Base-by-base conservation (phyloP, 2,113 vertebrate genomes). In the Typhlomys cinereus region DNA sequence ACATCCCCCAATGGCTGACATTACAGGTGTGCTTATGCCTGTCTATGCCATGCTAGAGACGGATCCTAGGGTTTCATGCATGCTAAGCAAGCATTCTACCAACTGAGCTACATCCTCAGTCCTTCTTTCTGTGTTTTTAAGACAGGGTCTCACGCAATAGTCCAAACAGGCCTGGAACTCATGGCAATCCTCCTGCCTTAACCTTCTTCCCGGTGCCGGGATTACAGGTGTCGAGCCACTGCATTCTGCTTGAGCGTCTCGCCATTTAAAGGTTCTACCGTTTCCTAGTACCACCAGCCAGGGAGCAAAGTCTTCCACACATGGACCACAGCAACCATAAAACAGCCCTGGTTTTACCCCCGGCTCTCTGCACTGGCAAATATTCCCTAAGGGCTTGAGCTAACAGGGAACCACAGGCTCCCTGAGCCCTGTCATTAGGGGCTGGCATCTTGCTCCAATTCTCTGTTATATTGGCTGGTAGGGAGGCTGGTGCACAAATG, bases 401-500 rank as follows among this genome's bases (percentile, higher is more conserved):
- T 85, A 34, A 75, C 46, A 31, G 48, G 62, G 90, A 88, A 27
- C 23, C 71, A 18, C 78, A 5, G 5, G 34, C 80, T 92, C n/a
- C 31, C 46, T 0, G 1, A 31, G 82, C 73, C 62, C 87, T 76
- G 54, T 85, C 81, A n/a, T 81, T 57, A 76, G 44, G 78, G 78
- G 85, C 46, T 93, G 89, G 78, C 82, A 48, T 84, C 70, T 88
- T 73, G 78, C 54, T 64, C 3, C 79, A 27, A 54, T 15, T 59
- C 66, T 84, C 64, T 31, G 64, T 70, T 29, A 69, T 90, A 78
- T 85, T 0, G 25, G 80, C 89, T 69, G 82, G 81, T 82, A 75
- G 66, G 15, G 48, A 94, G 41, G 73, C 62, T 76, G 34, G 14
- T 54, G 74, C 83, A 84, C 74, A 89, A 85, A 90, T 61, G 83